These are phyloP conservation scores for Agelastica alni DNA, from an alignment of 2,888 invertebrate genomes.

Conservation along the genomic window DNA sequence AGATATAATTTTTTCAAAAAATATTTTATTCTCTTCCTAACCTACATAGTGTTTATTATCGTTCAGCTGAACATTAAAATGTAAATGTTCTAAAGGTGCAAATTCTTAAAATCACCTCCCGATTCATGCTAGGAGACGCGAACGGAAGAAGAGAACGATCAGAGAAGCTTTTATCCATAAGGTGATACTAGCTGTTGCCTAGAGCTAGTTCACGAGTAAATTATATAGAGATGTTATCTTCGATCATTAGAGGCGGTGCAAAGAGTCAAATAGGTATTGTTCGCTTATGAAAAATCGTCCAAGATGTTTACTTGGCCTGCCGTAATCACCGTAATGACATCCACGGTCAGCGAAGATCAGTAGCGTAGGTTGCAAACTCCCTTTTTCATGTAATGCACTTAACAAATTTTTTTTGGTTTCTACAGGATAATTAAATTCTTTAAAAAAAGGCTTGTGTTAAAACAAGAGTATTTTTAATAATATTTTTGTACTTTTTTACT, in stretches of 20 bases:
- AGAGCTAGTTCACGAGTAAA: conserved; percentile 55
- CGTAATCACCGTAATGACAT: conserved; percentile 47
- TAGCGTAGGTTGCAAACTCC: conserved; percentile 15
- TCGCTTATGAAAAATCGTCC: conserved; percentile 52
- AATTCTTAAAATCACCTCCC: neutral
- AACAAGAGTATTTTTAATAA: too few relatives aligned
- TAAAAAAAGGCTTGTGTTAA: too few relatives aligned
- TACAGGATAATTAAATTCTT: too few relatives aligned
- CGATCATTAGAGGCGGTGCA: conserved; percentile 57
- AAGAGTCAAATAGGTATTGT: conserved; percentile 54
- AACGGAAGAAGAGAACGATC: conserved; percentile 7
- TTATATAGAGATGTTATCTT: conserved; percentile 58
- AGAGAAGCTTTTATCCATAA: conserved; percentile 42
- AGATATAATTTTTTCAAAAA: too few relatives aligned
- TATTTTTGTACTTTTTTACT: too few relatives aligned
- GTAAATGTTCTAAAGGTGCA: too few relatives aligned
- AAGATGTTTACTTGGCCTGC: conserved; percentile 52
- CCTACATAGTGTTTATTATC: too few relatives aligned
- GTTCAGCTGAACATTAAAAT: too few relatives aligned
- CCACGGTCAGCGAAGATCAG: conserved; percentile 28
- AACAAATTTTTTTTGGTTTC: too few relatives aligned
- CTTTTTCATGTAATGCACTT: neutral
- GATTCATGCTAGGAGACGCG: too few relatives aligned
- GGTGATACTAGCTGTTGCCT: conserved; percentile 49
- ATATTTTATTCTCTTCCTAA: too few relatives aligned